Base-by-base conservation (phyloP, 2,113 vertebrate species). In the Panthera uncia region DNA sequence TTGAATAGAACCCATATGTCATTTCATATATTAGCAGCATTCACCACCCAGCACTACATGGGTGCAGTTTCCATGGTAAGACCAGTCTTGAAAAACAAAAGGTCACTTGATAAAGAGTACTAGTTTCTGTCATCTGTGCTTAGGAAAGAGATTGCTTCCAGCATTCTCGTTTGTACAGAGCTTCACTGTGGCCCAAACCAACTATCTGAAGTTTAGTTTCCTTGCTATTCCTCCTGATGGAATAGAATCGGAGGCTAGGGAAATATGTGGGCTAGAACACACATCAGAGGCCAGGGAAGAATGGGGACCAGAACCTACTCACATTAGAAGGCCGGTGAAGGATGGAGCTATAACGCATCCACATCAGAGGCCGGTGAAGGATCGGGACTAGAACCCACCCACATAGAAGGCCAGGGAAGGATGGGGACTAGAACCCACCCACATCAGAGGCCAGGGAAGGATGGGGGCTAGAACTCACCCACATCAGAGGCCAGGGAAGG, bases 21-120 rank as follows among this genome's bases (percentile, higher is more conserved):
- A 98, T 96, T 98, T 97, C 85, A 97, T 93, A 92, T 98, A 80
- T 98, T 97, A 97, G 97, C 61, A 82, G 88, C 92, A 57, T 94
- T 97, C 31, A 1, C 6, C 68, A 87, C 31, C 74, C 73, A 96
- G 3, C 66, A 29, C 1, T 45, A 38, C 19, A 3, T 57, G 36
- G 76, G 6, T 74, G 16, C 8, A 50, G 21, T 93, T 79, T 52
- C 89, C 1, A 31, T 5, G 33, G 19, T 19, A 96, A 79, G 7
- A 16, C 83, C 2, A 50, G 8, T 48, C 15, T 74, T 19, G 33
- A 55, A 52, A 55, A n/a, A 50, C 0, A 19, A 55, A 48, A 36
- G 27, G 5, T 33, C 7, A 3, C 29, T 16, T 0, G 9, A 4
- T 10, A 13, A 55, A 52, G 45, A 71, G n/a, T 52, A 31, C 45